phyloP scores from a whole-genome alignment of 2,113 vertebrate species.

The Paracanthobrama guichenoti region DNA sequence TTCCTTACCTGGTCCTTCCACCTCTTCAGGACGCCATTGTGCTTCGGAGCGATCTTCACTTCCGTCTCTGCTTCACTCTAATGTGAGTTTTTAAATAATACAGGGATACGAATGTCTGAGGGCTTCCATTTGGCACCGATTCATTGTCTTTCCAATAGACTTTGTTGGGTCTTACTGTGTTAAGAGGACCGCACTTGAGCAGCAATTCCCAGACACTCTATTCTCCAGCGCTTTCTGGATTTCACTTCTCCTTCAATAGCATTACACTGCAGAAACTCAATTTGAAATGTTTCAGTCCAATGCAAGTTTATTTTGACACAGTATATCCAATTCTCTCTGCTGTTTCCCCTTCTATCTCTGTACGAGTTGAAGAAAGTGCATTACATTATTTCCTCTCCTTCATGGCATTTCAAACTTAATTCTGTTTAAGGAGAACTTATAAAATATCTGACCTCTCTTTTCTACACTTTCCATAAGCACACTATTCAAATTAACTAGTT shows the following conservation, averaged over 20 bases:
- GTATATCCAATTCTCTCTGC: neutral
- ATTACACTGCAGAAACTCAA: conserved; percentile 5
- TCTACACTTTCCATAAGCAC: neutral
- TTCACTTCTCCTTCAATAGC: conserved; percentile 5
- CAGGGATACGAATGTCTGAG: conserved; percentile 12
- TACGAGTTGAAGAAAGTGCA: neutral
- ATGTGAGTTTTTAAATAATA: conserved; percentile 5
- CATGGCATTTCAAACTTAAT: neutral
- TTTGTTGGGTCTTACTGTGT: conserved; percentile 12
- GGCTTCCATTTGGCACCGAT: conserved; percentile 3
- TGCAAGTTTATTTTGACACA: conserved; percentile 12
- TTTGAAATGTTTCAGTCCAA: conserved; percentile 13
- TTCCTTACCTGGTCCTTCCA: neutral
- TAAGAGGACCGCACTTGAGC: conserved; percentile 1
- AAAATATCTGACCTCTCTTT: neutral
- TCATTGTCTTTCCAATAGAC: conserved; percentile 17
- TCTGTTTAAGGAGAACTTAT: neutral
- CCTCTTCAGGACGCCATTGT: neutral
- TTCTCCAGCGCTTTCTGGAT: neutral
- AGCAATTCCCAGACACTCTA: neutral
- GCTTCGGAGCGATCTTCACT: neutral
- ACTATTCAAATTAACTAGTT: neutral
- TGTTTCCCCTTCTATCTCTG: neutral
- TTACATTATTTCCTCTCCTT: neutral
- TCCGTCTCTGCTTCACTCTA: neutral